phyloP scores from a whole-genome alignment of 1,140 invertebrate genomes.

The Pygmarrhopalites habei region DNA sequence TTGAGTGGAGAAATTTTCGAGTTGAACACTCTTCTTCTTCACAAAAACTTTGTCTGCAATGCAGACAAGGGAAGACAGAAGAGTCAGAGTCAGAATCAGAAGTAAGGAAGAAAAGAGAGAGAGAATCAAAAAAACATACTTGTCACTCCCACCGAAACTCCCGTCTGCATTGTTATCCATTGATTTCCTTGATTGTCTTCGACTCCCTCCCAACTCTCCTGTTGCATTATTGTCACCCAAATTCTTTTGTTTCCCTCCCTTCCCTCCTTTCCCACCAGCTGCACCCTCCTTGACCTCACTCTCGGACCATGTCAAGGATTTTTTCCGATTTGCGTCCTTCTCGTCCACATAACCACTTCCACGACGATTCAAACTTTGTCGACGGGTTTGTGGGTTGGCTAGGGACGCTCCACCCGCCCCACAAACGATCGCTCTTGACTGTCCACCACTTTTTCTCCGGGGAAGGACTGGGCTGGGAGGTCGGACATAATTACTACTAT shows the following conservation, averaged over 20 bases:
- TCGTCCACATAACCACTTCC: constrained; percentile 17
- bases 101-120: too few relatives aligned
- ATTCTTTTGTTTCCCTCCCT: not conserved
- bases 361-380: constrained; percentile 23
- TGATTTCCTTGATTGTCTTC: constrained; percentile 24
- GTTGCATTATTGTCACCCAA: constrained; percentile 9
- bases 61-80: too few relatives aligned
- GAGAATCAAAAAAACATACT: constrained; percentile 5
- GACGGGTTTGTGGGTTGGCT: constrained; percentile 6
- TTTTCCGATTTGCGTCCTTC: constrained; percentile 29
- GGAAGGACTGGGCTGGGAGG: constrained; percentile 37
- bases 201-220: not conserved
- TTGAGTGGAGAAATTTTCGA: too few relatives aligned
- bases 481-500: constrained; percentile 10
- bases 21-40: too few relatives aligned
- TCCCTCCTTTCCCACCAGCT: constrained; percentile 18
- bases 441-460: constrained; percentile 32
- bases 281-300: constrained; percentile 3
- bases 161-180: constrained; percentile 14
- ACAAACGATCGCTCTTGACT: not conserved
- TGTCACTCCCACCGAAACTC: not conserved
- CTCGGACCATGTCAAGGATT: constrained; percentile 36
- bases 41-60: too few relatives aligned
- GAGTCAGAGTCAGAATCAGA: too few relatives aligned
- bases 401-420: not conserved